Percentiles rank a stretch among this genome's conserved stretches.
Conservation (phyloP, 2,797 vertebrate genomes). For the Helostoma temminkii region DNA sequence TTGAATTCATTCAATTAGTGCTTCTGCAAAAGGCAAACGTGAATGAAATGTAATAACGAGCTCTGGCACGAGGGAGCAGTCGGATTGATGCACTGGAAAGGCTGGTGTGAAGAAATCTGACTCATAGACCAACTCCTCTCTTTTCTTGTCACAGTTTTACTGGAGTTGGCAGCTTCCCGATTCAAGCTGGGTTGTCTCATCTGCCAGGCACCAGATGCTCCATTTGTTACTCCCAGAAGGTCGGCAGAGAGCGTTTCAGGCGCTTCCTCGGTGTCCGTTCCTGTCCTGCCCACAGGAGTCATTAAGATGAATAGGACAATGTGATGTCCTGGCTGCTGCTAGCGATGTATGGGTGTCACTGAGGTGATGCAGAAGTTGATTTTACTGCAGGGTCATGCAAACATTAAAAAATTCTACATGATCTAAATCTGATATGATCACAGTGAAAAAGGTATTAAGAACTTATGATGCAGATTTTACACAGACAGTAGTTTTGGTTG, state of each 20-base stretch:
- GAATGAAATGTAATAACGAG: conserved; percentile 53
- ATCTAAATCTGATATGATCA: no score
- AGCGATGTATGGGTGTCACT: conserved; percentile 31
- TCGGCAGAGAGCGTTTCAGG: conserved; percentile 80
- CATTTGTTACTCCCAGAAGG: conserved; percentile 86
- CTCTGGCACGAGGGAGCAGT: conserved; percentile 17
- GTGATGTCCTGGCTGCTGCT: conserved; percentile 58
- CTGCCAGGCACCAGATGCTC: conserved; percentile 78
- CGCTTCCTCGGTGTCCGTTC: conserved; percentile 74
- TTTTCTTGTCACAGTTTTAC: conserved; percentile 69
- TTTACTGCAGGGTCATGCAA: neutral
- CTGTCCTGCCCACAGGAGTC: conserved; percentile 71
- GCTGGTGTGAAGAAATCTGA: conserved; percentile 39
- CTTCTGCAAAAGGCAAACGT: conserved; percentile 48
- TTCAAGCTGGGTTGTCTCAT: conserved; percentile 78
- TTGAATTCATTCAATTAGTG: conserved; percentile 64
- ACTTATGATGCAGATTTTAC: no score
- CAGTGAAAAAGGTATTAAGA: no score
- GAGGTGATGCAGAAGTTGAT: conserved; percentile 1
- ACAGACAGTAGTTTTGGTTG: no score
- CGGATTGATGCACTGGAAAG: conserved; percentile 29
- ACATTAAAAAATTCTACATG: no score
- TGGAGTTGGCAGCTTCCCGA: conserved; percentile 77
- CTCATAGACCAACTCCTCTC: conserved; percentile 16
- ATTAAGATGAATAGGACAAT: conserved; percentile 81